Evolutionary conservation across 2,888 invertebrate genomes (phyloP).

Genomic region (Calameuta idolon): DNA sequence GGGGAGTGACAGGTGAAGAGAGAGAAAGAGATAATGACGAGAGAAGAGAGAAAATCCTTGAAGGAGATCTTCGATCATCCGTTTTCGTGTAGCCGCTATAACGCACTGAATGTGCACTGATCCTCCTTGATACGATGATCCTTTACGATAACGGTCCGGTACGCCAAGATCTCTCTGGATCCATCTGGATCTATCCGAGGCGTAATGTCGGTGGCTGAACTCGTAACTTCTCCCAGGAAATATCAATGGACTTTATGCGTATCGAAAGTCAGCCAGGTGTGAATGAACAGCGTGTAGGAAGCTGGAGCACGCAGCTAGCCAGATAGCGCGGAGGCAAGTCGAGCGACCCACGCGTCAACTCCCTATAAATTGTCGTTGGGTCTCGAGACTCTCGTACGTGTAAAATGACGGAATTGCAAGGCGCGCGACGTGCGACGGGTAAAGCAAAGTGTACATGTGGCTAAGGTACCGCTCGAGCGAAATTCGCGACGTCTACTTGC

Average conservation of each 20-base stretch:
- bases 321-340: constrained; percentile 2
- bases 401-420: not conserved
- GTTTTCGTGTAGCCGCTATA: not conserved
- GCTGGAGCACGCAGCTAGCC: constrained; percentile 1
- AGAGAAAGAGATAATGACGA: too few relatives aligned
- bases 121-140: not conserved
- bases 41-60: not conserved
- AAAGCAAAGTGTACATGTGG: not conserved
- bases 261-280: constrained; percentile 8
- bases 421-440: not conserved
- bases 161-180: not conserved
- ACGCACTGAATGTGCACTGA: not conserved
- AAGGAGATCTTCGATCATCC: not conserved
- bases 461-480: not conserved
- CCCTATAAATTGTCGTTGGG: constrained; percentile 50
- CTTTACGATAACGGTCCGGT: not conserved
- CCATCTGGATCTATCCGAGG: not conserved
- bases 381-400: not conserved
- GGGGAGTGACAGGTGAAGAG: not conserved
- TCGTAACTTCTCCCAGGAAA: constrained; percentile 12
- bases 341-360: constrained; percentile 48
- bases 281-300: constrained; percentile 14
- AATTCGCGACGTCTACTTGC: not conserved
- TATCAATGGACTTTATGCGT: constrained; percentile 22
- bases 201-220: not conserved